Evolutionary conservation across 2,888 invertebrate species (phyloP).

Genomic region (Metalampra italica): DNA sequence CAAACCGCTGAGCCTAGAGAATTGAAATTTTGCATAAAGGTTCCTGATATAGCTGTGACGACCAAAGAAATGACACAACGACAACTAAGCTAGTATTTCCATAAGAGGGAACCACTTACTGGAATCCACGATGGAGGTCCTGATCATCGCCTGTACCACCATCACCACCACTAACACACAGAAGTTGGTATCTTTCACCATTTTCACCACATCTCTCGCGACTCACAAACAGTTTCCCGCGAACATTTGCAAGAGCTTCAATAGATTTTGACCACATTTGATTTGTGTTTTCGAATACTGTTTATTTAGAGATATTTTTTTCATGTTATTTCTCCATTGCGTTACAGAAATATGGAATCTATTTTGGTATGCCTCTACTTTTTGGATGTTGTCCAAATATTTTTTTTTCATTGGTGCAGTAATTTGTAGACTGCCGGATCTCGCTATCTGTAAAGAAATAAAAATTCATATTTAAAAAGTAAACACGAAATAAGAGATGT

Average conservation of each 20-base stretch:
- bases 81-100: no score
- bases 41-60: no score
- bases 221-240: conserved; percentile 22
- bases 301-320: conserved; percentile 13
- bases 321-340: background rate
- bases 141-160: conserved; percentile 44
- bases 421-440: conserved; percentile 35
- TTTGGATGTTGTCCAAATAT: conserved; percentile 46
- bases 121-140: conserved; percentile 57
- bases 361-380: conserved; percentile 25
- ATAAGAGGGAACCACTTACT: conserved; percentile 39
- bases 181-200: conserved; percentile 48
- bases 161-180: conserved; percentile 40
- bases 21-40: no score
- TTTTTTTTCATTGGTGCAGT: conserved; percentile 25
- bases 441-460: conserved; percentile 49
- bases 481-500: conserved; percentile 22
- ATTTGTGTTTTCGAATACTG: conserved; percentile 12
- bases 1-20: no score
- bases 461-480: conserved; percentile 34
- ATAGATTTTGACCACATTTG: conserved; percentile 47
- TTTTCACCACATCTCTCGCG: conserved; percentile 37
- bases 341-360: conserved; percentile 22
- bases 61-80: no score
- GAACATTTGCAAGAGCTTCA: conserved; percentile 27